phyloP scores from a whole-genome alignment of 1,140 invertebrate species.

The Heliconius hewitsoni region DNA sequence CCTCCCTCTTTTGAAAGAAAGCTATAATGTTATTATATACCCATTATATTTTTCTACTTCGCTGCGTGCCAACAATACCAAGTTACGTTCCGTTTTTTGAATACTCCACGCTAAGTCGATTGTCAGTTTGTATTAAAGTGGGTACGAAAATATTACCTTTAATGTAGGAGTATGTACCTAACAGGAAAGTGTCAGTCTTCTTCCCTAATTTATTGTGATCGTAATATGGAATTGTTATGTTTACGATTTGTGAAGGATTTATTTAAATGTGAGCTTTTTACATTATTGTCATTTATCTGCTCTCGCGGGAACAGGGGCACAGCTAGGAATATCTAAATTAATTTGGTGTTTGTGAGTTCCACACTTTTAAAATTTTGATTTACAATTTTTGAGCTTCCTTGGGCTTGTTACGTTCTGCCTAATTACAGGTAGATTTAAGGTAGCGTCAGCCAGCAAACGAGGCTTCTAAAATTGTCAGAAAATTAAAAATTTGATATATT shows the following conservation, averaged over 20 bases:
- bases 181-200: constrained; percentile 11
- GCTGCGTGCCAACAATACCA: constrained; percentile 37
- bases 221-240: background rate
- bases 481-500: no score
- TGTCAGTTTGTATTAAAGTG: constrained; percentile 32
- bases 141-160: constrained; percentile 19
- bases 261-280: no score
- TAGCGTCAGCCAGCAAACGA: no score
- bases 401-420: no score
- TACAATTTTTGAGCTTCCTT: no score
- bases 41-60: constrained; percentile 51
- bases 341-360: no score
- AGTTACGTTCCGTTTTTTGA: constrained; percentile 37
- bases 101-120: constrained; percentile 28
- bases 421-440: no score
- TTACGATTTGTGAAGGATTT: no score
- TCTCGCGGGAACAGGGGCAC: no score
- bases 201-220: background rate
- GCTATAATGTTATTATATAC: constrained; percentile 51
- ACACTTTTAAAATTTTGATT: no score
- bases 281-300: background rate
- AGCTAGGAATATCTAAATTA: no score
- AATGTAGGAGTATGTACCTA: background rate
- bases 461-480: no score
- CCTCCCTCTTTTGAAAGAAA: constrained; percentile 30